Conservation (phyloP, 1,140 invertebrate species). For the Gonatopus flavifemur region DNA sequence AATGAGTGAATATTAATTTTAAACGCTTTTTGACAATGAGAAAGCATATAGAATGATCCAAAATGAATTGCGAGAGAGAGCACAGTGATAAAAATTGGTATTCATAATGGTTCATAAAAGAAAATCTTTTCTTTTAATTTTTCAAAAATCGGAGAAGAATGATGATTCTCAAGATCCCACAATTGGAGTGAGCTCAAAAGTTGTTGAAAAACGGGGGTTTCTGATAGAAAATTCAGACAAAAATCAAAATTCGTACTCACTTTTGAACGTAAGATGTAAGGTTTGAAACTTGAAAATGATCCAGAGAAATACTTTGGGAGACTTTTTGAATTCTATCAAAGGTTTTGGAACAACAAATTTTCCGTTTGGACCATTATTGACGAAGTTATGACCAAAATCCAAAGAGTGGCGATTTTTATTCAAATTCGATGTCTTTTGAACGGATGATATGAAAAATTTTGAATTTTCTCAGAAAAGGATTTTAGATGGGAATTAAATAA, state of each 20-base stretch:
- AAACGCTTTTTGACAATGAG: neutral
- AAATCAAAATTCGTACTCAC: neutral
- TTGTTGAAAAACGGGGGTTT: neutral
- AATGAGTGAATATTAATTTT: neutral
- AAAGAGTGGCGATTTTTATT: neutral
- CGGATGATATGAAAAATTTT: neutral
- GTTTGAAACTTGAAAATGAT: neutral
- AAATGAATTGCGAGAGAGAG: neutral
- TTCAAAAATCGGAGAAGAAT: neutral
- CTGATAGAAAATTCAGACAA: neutral
- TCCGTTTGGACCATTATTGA: neutral
- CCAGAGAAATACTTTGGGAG: neutral
- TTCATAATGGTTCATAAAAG: neutral
- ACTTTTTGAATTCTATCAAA: neutral
- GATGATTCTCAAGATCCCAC: neutral
- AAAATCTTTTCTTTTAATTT: neutral
- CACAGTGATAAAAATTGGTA: neutral
- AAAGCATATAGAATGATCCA: neutral
- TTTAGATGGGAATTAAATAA: no score
- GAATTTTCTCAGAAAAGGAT: neutral
- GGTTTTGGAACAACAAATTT: neutral
- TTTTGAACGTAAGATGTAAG: neutral
- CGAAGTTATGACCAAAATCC: neutral
- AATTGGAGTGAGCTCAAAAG: neutral
- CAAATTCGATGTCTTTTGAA: neutral